Evolutionary conservation across 92 coral and sea anemone species (phyloP), one percentile per base, ranked within the genome.

Genomic region (Epizoanthus illoricatus): DNA sequence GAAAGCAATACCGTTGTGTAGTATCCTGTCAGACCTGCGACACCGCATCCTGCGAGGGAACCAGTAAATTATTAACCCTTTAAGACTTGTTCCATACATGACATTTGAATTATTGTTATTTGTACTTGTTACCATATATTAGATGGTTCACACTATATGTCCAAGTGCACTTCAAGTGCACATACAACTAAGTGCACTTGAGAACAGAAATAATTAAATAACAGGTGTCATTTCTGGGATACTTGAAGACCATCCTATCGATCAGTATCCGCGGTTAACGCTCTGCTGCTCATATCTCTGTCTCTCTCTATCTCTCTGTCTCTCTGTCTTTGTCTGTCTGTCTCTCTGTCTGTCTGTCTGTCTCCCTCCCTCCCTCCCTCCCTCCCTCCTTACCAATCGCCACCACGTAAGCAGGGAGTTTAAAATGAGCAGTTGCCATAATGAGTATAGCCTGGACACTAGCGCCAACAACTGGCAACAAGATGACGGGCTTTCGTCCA

Each of bases 1-100:
- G 88, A 76, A 74, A 88, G 73, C 54, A 88, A 23, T 12, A 88
- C 59, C 49, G 91, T 84, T 17, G 88, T 88, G 20, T 88, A 88
- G 16, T 79, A 74, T 12, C 91, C 91, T 42, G 68, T 59, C 16
- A 88, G 62, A 49, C 91, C 88, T 5, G 85, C 78, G 24, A 88
- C 43, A 28, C 84, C 91, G 33, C 88, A 73, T 18, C 91, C 91
- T 88, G 75, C 59, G 15, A 49, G 42, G 18, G 45, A 21, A 47
- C 56, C 10, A 52, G 12, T 13, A 52, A 1, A 52, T 52, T 10
- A 52, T 52, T 62, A 47, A 13, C 39, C 13, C 12, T n/a, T 17
- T 7, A 71, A 11, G 16, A 11, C 21, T 33, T 71, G 47, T 5
- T 20, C 17, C 19, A 71, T 21, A 28, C 15, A 33, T 11, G 70